Conservation (phyloP, 1,140 invertebrate genomes). For the Galleria mellonella region DNA sequence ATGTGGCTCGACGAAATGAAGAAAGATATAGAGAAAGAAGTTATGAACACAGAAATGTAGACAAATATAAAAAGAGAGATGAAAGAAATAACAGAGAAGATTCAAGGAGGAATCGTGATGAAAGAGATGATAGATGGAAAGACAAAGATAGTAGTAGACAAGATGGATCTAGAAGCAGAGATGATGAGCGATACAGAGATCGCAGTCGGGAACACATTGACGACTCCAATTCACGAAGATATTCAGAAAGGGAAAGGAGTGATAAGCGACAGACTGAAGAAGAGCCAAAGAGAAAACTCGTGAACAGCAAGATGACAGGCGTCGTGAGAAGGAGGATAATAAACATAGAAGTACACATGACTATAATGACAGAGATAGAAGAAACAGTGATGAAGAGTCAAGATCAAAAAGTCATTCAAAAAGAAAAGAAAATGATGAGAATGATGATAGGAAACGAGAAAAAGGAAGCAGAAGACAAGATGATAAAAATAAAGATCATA, state of each 20-base stretch:
- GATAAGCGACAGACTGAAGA: constrained; percentile 2
- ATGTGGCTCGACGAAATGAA: constrained; percentile 9
- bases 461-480: constrained; percentile 1
- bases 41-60: constrained; percentile 13
- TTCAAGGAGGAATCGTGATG: constrained; percentile 5
- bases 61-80: constrained; percentile 4
- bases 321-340: constrained; percentile 7
- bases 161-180: constrained; percentile 10
- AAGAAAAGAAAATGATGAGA: constrained; percentile 4
- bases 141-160: neutral
- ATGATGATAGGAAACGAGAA: constrained; percentile 4
- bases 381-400: constrained; percentile 8
- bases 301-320: constrained; percentile 7
- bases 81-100: constrained; percentile 12
- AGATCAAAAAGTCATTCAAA: neutral
- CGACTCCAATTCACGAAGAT: constrained; percentile 2
- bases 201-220: constrained; percentile 3
- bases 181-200: constrained; percentile 9
- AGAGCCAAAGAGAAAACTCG: constrained; percentile 2
- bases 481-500: neutral
- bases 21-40: constrained; percentile 10
- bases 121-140: constrained; percentile 4
- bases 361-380: constrained; percentile 9
- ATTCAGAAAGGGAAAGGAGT: constrained; percentile 5
- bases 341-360: constrained; percentile 7